These are phyloP conservation scores for Stigmatopora argus DNA, from an alignment of 2,113 vertebrate species.

Conservation along the genomic window DNA sequence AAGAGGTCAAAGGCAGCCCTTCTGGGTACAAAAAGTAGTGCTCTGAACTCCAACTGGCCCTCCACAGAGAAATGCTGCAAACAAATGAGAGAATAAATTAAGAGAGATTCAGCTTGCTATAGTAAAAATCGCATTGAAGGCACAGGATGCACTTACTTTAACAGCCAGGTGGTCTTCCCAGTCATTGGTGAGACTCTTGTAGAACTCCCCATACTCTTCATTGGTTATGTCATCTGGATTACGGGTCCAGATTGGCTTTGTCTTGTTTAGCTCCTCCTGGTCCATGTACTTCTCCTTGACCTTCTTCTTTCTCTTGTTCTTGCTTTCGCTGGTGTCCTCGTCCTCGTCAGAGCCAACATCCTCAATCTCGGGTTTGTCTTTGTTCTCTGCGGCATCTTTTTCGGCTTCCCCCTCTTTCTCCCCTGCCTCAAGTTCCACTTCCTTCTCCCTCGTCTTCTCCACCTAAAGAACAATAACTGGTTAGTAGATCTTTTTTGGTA, in stretches of 20 bases:
- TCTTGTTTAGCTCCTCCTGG: conserved; percentile 77
- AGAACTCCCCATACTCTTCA: conserved; percentile 94
- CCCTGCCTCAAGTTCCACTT: conserved; percentile 77
- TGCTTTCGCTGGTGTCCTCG: conserved; percentile 64
- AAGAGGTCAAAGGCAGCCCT: conserved; percentile 93
- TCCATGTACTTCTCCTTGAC: conserved; percentile 80
- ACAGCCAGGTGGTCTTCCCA: conserved; percentile 80
- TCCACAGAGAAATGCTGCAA: conserved; percentile 94
- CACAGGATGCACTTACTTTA: conserved; percentile 55
- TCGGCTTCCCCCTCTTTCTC: conserved; percentile 71
- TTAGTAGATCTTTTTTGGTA: background rate
- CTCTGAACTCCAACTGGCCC: conserved; percentile 91
- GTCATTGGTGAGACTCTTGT: conserved; percentile 89
- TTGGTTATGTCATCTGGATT: conserved; percentile 95
- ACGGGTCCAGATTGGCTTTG: conserved; percentile 88
- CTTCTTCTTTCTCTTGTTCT: conserved; percentile 79
- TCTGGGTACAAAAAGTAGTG: conserved; percentile 87
- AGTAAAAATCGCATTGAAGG: background rate
- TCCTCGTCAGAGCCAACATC: conserved; percentile 77
- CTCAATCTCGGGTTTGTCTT: conserved; percentile 76
- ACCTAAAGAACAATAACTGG: conserved; percentile 61
- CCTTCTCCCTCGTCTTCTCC: conserved; percentile 87
- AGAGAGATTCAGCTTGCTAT: too few relatives aligned
- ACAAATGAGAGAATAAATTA: background rate
- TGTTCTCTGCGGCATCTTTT: conserved; percentile 51